Base-by-base conservation (phyloP, 2,113 vertebrate species). In the Cavia porcellus region DNA sequence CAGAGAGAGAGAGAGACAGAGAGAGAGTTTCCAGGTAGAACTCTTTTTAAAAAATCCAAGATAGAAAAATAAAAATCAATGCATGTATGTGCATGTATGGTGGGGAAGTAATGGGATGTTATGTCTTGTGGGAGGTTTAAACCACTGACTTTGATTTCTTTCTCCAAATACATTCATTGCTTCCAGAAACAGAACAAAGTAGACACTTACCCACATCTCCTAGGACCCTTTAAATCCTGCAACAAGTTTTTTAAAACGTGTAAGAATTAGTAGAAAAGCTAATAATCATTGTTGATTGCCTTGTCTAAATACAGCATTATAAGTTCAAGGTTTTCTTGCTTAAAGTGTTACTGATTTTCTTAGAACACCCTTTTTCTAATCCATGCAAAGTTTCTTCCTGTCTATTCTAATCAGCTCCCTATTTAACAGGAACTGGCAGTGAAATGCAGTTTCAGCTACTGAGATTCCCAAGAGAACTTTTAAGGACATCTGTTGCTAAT, bases 401-500 rank as follows among this genome's bases (percentile, higher is more conserved):
- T 96, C 84, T 92, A 1, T 32, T 85, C 92, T 91, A 93, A 24
- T 95, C 68, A 92, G n/a, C 17, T 87, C 64, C 64, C 61, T 66
- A 55, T 83, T 95, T 96, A 93, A 96, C 15, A 94, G 80, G 45
- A 90, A 35, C 32, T 96, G 94, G 86, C 74, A 91, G 55, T 64
- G 79, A 62, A 15, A 2, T 59, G 32, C 55, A 87, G 87, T 62
- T 74, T 72, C 30, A 83, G 83, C 92, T 94, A 62, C 57, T 77
- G 66, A 89, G 66, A 86, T 84, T 95, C 89, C 79, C 92, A 25
- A 91, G 72, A 95, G 93, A 68, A 93, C 52, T 77, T 68, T 82
- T 62, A 74, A 93, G 52, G 72, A 80, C 89, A 93, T 93, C 84
- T 97, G 89, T 57, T 91, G 66, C 94, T 97, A 89, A 95, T 97